A percentile compares a stretch with the other conserved stretches of the same genome.
phyloP scores from a whole-genome alignment of 1,140 invertebrate genomes.

The Rhyzopertha dominica region DNA sequence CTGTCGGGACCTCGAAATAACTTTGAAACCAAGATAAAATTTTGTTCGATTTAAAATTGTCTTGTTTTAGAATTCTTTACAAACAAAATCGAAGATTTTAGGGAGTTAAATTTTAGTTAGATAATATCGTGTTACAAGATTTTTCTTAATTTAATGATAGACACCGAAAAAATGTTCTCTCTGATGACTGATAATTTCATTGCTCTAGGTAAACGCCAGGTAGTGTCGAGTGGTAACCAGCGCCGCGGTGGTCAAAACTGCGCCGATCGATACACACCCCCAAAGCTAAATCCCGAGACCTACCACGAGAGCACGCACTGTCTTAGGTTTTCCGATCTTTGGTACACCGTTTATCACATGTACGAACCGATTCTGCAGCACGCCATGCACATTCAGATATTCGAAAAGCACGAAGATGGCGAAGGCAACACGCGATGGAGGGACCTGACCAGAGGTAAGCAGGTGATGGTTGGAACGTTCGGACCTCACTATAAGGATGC shows the following conservation, averaged over 20 bases:
- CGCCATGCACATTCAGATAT: conserved; percentile 44
- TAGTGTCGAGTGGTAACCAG: conserved; percentile 33
- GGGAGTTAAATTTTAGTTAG: too few relatives aligned
- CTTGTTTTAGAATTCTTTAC: too few relatives aligned
- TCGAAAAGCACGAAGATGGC: conserved; percentile 41
- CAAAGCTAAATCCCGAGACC: conserved; percentile 39
- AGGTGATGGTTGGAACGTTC: conserved; percentile 28
- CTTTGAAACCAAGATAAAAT: too few relatives aligned
- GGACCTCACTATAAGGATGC: conserved; percentile 17
- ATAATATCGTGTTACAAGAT: too few relatives aligned
- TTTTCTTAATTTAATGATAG: too few relatives aligned
- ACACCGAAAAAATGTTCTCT: too few relatives aligned
- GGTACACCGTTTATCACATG: conserved; percentile 49
- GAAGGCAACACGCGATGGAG: conserved; percentile 41
- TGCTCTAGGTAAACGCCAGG: conserved; percentile 23
- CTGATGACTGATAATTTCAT: too few relatives aligned
- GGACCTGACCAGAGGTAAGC: conserved; percentile 40
- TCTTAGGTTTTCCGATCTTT: conserved; percentile 50
- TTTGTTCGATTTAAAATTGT: too few relatives aligned
- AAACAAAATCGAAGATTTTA: too few relatives aligned
- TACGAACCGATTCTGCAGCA: conserved; percentile 44
- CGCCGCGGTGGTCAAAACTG: conserved; percentile 49
- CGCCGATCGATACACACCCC: conserved; percentile 42
- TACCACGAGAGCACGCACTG: conserved; percentile 52
- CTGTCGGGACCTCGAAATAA: too few relatives aligned